Conservation (phyloP, 37 sponge, comb jelly and placozoan genomes). For the Ianthella basta region DNA sequence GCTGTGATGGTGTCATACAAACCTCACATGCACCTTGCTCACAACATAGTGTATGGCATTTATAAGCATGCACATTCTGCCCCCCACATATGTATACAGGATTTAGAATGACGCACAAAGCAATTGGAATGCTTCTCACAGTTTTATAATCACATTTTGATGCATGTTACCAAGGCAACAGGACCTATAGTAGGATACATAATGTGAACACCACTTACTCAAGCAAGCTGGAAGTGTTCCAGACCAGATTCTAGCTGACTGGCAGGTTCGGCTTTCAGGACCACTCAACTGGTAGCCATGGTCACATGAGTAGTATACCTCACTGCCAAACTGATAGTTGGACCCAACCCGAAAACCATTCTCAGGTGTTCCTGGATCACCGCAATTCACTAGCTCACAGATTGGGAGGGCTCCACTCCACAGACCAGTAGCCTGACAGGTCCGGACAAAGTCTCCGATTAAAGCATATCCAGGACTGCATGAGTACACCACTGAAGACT, state of each 20-base stretch:
- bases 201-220: constrained; percentile 13
- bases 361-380: constrained; percentile 54
- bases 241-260: constrained; percentile 27
- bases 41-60: too few relatives aligned
- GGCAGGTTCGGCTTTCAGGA: constrained; percentile 23
- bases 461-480: constrained; percentile 26
- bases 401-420: constrained; percentile 41
- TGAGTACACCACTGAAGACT: background rate
- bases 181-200: too few relatives aligned
- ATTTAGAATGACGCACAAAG: too few relatives aligned
- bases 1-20: too few relatives aligned
- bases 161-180: too few relatives aligned
- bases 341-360: constrained; percentile 49
- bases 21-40: too few relatives aligned
- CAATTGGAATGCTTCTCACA: too few relatives aligned
- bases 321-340: background rate
- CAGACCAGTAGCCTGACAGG: constrained; percentile 28
- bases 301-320: constrained; percentile 5
- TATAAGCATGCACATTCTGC: too few relatives aligned
- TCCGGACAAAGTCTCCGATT: background rate
- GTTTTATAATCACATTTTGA: too few relatives aligned
- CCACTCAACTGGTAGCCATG: constrained; percentile 29
- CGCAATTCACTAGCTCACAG: constrained; percentile 46
- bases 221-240: constrained; percentile 33
- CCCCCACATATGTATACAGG: too few relatives aligned